phyloP scores from a whole-genome alignment of 1,140 invertebrate genomes.

The Pogonomyrmex barbatus region DNA sequence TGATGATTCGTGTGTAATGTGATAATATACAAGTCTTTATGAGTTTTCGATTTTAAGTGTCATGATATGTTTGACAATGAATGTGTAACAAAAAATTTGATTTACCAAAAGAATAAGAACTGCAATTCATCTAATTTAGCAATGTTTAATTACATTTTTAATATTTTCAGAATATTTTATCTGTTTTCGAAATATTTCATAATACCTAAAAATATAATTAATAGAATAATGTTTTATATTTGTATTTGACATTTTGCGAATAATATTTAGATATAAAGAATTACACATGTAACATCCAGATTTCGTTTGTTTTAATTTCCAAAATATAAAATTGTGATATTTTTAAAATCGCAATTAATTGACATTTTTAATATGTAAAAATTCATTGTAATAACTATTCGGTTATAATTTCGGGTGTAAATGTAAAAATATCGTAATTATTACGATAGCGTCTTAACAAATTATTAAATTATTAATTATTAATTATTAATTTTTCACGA shows the following conservation, averaged over 20 bases:
- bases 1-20: not conserved
- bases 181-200: not conserved
- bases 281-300: not conserved
- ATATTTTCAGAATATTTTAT: not conserved
- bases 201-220: not conserved
- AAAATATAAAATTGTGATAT: not conserved
- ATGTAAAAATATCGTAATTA: not conserved
- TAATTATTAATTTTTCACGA: not conserved
- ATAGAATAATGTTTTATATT: not conserved
- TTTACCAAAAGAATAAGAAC: not conserved
- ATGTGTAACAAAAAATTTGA: not conserved
- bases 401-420: not conserved
- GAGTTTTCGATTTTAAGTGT: not conserved
- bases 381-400: not conserved
- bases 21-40: not conserved
- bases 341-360: conserved; percentile 2
- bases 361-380: not conserved
- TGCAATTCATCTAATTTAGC: not conserved
- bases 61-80: not conserved
- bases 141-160: not conserved
- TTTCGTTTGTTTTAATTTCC: not conserved
- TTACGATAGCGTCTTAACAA: not conserved
- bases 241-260: not conserved
- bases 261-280: not conserved
- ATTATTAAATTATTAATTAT: not conserved